These are phyloP conservation scores for Basileuterus tristriatus DNA, from an alignment of 2,797 vertebrate species.

Conservation along the genomic window DNA sequence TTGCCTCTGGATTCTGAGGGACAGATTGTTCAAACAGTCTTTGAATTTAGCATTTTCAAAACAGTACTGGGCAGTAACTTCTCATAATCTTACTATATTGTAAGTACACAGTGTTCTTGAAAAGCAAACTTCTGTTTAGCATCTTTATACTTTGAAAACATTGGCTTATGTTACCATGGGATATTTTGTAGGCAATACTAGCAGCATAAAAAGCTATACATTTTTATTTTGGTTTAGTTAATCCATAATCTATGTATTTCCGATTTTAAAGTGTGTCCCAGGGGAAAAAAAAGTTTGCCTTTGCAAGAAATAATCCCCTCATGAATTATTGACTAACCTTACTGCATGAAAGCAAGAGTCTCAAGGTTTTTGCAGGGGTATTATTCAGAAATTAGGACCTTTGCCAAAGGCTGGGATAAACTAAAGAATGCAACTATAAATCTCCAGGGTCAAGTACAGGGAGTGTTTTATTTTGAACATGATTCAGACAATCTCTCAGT, in stretches of 20 bases:
- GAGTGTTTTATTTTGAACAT: constrained; percentile 34
- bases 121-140: not conserved
- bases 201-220: not conserved
- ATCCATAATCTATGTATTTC: not conserved
- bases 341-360: not conserved
- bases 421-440: constrained; percentile 13
- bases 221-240: not conserved
- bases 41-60: not conserved
- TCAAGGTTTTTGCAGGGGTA: not conserved
- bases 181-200: not conserved
- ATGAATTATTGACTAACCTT: constrained; percentile 28
- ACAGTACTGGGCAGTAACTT: not conserved
- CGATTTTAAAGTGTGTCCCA: not conserved
- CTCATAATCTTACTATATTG: not conserved
- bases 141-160: not conserved
- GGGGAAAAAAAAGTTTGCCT: not conserved
- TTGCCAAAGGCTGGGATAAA: not conserved
- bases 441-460: constrained; percentile 7
- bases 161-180: not conserved
- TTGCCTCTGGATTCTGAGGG: not conserved
- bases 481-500: not conserved
- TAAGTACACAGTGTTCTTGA: not conserved
- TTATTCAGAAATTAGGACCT: constrained; percentile 24
- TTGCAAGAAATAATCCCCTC: constrained; percentile 2
- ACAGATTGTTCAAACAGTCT: not conserved